These are phyloP conservation scores for Diachasmimorpha longicaudata DNA, from an alignment of 1,140 invertebrate genomes.

Conservation along the genomic window DNA sequence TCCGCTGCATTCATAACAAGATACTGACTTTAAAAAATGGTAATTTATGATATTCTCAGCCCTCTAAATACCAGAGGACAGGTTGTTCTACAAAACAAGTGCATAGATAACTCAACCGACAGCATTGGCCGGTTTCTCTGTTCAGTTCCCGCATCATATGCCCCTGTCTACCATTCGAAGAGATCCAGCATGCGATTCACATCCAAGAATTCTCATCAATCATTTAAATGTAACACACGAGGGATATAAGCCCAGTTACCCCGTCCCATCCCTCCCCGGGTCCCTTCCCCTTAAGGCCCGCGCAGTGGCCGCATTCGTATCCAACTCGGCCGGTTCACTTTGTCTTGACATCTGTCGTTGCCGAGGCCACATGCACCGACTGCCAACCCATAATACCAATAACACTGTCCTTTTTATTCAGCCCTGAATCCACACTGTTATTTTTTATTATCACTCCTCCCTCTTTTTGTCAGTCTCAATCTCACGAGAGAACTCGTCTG, in stretches of 20 bases:
- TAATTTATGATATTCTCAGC: too few relatives aligned
- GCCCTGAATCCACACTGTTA: neutral
- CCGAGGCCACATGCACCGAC: conserved; percentile 1
- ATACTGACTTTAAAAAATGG: too few relatives aligned
- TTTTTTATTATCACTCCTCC: neutral
- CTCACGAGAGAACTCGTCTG: conserved; percentile 1
- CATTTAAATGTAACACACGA: conserved; percentile 56
- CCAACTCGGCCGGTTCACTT: conserved; percentile 47
- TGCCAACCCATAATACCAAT: neutral
- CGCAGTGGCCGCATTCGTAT: conserved; percentile 31
- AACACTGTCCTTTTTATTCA: neutral
- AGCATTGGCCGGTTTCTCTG: neutral
- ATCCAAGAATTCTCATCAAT: conserved; percentile 58
- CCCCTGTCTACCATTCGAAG: neutral
- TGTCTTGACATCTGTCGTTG: conserved; percentile 58
- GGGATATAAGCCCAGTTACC: conserved; percentile 23
- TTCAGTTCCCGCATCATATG: conserved; percentile 9
- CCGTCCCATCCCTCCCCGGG: neutral
- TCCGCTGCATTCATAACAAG: too few relatives aligned
- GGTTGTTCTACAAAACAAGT: neutral
- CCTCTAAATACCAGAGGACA: neutral
- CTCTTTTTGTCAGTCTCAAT: neutral
- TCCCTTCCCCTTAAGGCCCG: neutral
- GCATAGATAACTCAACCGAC: neutral
- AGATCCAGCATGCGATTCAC: conserved; percentile 46